phyloP scores from a whole-genome alignment of 1,140 invertebrate genomes.

The Hirudo medicinalis region DNA sequence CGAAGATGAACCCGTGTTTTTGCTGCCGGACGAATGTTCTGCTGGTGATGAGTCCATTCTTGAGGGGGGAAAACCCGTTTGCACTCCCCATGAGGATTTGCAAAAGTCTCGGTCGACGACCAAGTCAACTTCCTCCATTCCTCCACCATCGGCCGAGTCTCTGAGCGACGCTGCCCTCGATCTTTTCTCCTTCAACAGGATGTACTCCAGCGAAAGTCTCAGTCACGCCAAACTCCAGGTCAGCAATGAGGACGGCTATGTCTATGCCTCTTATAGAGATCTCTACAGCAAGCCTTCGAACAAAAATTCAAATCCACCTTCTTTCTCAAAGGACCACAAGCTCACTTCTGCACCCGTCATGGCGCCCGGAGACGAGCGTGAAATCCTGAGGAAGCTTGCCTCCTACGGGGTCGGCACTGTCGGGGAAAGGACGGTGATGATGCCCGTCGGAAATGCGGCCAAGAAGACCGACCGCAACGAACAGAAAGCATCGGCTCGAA shows the following conservation, averaged over 20 bases:
- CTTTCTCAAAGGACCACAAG: neutral
- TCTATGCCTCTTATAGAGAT: neutral
- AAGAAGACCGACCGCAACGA: neutral
- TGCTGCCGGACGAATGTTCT: no score
- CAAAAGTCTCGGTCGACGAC: no score
- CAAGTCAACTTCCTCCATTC: neutral
- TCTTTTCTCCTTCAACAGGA: conserved; percentile 1
- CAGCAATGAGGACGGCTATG: conserved; percentile 8
- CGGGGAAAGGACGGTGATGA: neutral
- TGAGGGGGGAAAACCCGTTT: no score
- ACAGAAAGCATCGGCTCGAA: neutral
- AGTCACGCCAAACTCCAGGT: neutral
- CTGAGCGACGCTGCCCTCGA: neutral
- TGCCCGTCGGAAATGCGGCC: neutral
- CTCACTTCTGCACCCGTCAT: neutral
- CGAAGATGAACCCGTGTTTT: no score
- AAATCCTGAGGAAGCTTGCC: neutral
- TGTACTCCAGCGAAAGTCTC: conserved; percentile 10
- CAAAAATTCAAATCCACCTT: neutral
- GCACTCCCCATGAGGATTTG: no score
- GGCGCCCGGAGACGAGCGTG: neutral
- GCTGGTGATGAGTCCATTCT: no score
- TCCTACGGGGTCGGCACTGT: neutral
- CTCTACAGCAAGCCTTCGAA: neutral
- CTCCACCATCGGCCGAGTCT: neutral